These are phyloP conservation scores for Drosophila repleta DNA, from an alignment of 1,140 invertebrate genomes.

Conservation along the genomic window DNA sequence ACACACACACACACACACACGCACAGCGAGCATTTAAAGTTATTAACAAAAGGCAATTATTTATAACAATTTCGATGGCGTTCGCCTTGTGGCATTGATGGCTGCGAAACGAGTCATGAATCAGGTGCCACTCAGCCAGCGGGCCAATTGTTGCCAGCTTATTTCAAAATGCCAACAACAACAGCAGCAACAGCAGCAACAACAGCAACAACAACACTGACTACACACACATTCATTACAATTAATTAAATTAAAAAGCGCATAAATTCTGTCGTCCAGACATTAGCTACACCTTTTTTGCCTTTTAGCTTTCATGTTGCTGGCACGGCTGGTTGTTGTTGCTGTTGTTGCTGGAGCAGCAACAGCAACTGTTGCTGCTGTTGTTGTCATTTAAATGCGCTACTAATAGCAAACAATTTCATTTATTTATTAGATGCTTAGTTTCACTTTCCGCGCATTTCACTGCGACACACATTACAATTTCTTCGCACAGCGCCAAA, in stretches of 20 bases:
- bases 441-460: conserved; percentile 79
- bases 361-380: no score
- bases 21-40: conserved; percentile 55
- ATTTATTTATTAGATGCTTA: conserved; percentile 78
- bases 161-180: conserved; percentile 49
- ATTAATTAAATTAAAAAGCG: conserved; percentile 73
- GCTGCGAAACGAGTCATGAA: conserved; percentile 58
- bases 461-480: conserved; percentile 74
- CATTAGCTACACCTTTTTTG: conserved; percentile 42
- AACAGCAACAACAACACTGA: conserved; percentile 16
- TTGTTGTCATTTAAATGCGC: conserved; percentile 71
- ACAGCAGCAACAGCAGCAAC: conserved; percentile 20
- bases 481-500: conserved; percentile 62
- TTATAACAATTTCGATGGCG: conserved; percentile 72
- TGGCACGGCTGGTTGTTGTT: conserved; percentile 4
- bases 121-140: conserved; percentile 43
- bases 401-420: conserved; percentile 79
- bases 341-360: not conserved
- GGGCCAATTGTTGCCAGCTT: conserved; percentile 37
- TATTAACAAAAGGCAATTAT: conserved; percentile 75
- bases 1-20: conserved; percentile 23
- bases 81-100: conserved; percentile 64
- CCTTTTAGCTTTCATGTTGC: conserved; percentile 48
- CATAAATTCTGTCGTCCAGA: conserved; percentile 73
- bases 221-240: conserved; percentile 63